Conservation (phyloP, 2,113 vertebrate species). For the Osmerus mordax region DNA sequence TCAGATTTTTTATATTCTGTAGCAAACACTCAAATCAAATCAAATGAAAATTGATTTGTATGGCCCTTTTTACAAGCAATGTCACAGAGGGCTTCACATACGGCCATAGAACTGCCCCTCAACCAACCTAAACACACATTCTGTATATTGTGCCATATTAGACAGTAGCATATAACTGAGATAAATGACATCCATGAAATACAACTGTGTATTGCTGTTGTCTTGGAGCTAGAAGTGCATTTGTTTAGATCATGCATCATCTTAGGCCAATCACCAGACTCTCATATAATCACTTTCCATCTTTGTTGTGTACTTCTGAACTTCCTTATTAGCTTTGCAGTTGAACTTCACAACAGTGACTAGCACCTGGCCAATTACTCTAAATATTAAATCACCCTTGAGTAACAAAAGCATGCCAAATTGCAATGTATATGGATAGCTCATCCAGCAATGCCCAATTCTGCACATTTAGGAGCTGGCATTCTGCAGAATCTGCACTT, state of each 20-base stretch:
- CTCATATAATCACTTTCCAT: slow-evolving; percentile 41
- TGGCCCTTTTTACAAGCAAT: too few relatives aligned
- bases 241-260: slow-evolving; percentile 59
- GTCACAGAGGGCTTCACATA: too few relatives aligned
- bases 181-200: slow-evolving; percentile 53
- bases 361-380: slow-evolving; percentile 52
- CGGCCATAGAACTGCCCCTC: too few relatives aligned
- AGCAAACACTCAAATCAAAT: too few relatives aligned
- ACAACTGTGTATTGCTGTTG: slow-evolving; percentile 27
- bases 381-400: slow-evolving; percentile 53
- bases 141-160: slow-evolving; percentile 17
- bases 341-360: slow-evolving; percentile 41
- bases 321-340: slow-evolving; percentile 33
- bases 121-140: too few relatives aligned
- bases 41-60: too few relatives aligned
- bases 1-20: too few relatives aligned
- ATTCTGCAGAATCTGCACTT: slow-evolving; percentile 66
- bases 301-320: slow-evolving; percentile 26
- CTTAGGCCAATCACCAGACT: slow-evolving; percentile 23
- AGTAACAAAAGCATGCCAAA: slow-evolving; percentile 38
- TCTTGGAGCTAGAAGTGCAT: slow-evolving; percentile 34
- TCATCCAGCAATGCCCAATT: slow-evolving; percentile 42
- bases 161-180: slow-evolving; percentile 43
- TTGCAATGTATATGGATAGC: slow-evolving; percentile 35
- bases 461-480: slow-evolving; percentile 46